Conservation (phyloP, 2,797 vertebrate species). For the Telmatherina bonti region DNA sequence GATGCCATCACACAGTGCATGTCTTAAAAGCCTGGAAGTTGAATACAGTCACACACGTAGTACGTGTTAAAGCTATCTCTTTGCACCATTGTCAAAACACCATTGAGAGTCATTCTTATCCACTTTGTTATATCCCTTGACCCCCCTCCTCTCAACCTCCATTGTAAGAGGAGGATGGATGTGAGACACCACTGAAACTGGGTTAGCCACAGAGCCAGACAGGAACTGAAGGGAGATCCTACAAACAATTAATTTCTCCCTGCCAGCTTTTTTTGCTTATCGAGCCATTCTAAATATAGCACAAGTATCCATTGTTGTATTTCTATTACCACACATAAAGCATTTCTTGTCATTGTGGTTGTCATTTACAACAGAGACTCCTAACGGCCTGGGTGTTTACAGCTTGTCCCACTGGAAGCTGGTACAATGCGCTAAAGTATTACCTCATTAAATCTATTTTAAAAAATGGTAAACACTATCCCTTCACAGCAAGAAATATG, state of each 20-base stretch:
- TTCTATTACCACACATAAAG: constrained; percentile 41
- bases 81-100: constrained; percentile 5
- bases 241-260: constrained; percentile 75
- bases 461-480: not conserved
- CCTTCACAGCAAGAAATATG: not conserved
- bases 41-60: constrained; percentile 1
- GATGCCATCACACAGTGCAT: constrained; percentile 19
- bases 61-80: not conserved
- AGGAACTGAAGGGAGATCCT: constrained; percentile 66
- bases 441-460: constrained; percentile 55
- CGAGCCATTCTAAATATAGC: constrained; percentile 73
- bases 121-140: constrained; percentile 35
- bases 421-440: constrained; percentile 64
- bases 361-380: constrained; percentile 41
- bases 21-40: constrained; percentile 32
- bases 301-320: constrained; percentile 66
- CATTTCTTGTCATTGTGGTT: constrained; percentile 73
- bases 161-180: constrained; percentile 77
- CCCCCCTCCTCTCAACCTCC: constrained; percentile 30
- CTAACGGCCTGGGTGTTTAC: constrained; percentile 49
- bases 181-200: constrained; percentile 70
- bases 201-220: constrained; percentile 68
- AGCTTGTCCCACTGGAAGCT: constrained; percentile 49
- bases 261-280: constrained; percentile 62
- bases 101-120: constrained; percentile 21